phyloP scores from a whole-genome alignment of 92 coral and sea anemone genomes.

The Porites lobata region DNA sequence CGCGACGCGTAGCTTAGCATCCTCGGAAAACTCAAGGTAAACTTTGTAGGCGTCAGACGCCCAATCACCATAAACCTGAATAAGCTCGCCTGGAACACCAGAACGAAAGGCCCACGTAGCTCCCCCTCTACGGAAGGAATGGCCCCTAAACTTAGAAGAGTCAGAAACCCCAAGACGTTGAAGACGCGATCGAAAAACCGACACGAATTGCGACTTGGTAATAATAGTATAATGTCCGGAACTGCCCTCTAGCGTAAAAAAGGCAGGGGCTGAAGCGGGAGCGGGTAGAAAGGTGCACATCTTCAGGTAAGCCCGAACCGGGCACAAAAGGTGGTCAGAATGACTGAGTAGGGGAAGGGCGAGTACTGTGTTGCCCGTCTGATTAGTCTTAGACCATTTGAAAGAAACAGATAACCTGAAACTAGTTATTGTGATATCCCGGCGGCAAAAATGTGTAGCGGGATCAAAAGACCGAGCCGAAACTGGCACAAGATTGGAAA shows the following conservation, averaged over 20 bases:
- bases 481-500: conserved; percentile 11
- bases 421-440: not conserved
- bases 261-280: conserved; percentile 7
- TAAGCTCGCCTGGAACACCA: conserved; percentile 30
- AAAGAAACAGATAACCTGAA: not conserved
- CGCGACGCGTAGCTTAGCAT: not conserved
- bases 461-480: not conserved
- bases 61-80: conserved; percentile 41
- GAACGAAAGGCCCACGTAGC: conserved; percentile 28
- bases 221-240: not conserved
- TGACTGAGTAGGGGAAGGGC: not conserved
- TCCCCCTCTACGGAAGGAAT: conserved; percentile 21
- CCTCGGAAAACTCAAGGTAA: conserved; percentile 13
- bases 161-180: not conserved
- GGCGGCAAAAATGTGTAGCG: not conserved
- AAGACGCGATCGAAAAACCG: not conserved
- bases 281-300: not conserved
- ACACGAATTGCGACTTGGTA: not conserved
- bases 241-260: not conserved
- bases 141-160: conserved; percentile 15
- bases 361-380: not conserved
- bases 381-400: conserved; percentile 8
- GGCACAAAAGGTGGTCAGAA: conserved; percentile 14
- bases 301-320: not conserved
- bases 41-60: conserved; percentile 8